Conservation (phyloP, 2,113 vertebrate species). For the rat (Rattus norvegicus) region DNA sequence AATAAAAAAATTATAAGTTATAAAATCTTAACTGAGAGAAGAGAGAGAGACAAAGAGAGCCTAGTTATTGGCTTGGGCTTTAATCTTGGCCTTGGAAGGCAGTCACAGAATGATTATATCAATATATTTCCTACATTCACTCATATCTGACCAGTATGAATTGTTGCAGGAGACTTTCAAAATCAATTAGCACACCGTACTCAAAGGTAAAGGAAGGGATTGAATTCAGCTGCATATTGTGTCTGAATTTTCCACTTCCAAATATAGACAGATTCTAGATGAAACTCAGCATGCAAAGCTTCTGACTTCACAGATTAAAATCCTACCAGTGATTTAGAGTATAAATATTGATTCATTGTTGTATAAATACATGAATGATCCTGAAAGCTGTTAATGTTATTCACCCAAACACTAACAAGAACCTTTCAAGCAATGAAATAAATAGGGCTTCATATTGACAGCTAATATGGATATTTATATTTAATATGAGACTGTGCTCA, state of each 20-base stretch:
- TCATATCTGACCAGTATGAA: background rate
- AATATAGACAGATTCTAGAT: background rate
- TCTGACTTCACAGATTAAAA: slow-evolving; percentile 57
- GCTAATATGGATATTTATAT: slow-evolving; percentile 67
- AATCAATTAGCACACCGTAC: background rate
- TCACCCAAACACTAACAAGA: slow-evolving; percentile 50
- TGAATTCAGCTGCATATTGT: background rate
- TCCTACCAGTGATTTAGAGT: background rate
- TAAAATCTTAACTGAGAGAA: background rate
- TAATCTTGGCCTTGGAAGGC: background rate
- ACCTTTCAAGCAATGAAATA: slow-evolving; percentile 47
- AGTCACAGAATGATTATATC: background rate
- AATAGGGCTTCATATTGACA: slow-evolving; percentile 60
- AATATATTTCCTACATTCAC: background rate
- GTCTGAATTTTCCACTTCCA: slow-evolving; percentile 29
- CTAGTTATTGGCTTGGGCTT: background rate
- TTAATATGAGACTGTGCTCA: background rate
- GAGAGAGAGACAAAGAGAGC: background rate
- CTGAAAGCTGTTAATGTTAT: slow-evolving; percentile 62
- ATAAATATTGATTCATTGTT: slow-evolving; percentile 61
- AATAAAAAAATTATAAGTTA: background rate
- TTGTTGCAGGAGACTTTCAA: slow-evolving; percentile 7
- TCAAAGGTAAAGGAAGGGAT: background rate
- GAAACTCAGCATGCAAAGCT: background rate
- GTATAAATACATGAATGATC: slow-evolving; percentile 35